These are phyloP conservation scores for Meteorus sp. DNA, from an alignment of 1,140 invertebrate genomes.

Conservation along the genomic window DNA sequence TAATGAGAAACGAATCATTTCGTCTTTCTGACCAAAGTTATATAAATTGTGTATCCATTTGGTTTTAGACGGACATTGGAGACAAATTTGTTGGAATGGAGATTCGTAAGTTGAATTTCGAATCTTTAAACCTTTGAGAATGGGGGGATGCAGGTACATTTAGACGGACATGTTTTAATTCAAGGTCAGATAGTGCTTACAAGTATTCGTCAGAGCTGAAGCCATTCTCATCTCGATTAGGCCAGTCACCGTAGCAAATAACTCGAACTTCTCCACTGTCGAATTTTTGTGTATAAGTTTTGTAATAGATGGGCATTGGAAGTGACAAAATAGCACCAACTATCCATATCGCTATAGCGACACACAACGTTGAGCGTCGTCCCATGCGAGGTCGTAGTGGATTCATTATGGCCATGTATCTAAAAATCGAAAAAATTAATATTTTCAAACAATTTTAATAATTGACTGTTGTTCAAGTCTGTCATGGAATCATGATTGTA, in stretches of 20 bases:
- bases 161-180: too few species aligned
- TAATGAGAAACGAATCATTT: too few species aligned
- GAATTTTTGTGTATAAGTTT: conserved; percentile 66
- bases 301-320: conserved; percentile 83
- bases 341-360: conserved; percentile 82
- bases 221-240: conserved; percentile 69
- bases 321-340: conserved; percentile 74
- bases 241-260: conserved; percentile 81
- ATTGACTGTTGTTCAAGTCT: too few species aligned
- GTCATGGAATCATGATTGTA: too few species aligned
- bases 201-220: conserved; percentile 74
- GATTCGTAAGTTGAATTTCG: too few species aligned
- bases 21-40: too few species aligned
- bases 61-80: too few species aligned
- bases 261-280: conserved; percentile 66
- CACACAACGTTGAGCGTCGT: conserved; percentile 75
- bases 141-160: too few species aligned
- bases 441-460: neutral
- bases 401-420: conserved; percentile 91
- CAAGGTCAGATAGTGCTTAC: conserved; percentile 65
- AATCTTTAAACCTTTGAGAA: too few species aligned
- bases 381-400: conserved; percentile 85
- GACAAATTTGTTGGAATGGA: too few species aligned
- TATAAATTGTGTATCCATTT: too few species aligned
- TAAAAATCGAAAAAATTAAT: conserved; percentile 50